Conservation (phyloP, 1,140 invertebrate species). For the Agrypnia vestita region DNA sequence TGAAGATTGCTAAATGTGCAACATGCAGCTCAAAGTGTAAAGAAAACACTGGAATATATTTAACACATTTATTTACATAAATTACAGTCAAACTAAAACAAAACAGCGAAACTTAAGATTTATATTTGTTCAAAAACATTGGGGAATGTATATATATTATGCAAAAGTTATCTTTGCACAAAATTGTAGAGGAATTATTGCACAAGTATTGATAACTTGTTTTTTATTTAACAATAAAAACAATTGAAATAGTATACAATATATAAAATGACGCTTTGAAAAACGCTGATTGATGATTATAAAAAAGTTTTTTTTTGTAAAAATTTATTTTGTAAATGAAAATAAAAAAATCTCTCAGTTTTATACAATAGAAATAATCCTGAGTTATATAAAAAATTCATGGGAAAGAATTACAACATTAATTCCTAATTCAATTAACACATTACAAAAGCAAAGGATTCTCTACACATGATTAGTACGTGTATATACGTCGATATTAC, state of each 20-base stretch:
- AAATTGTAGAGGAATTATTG: constrained; percentile 25
- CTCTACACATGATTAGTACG: constrained; percentile 25
- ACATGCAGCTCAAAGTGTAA: background rate
- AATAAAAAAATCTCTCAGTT: background rate
- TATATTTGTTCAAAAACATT: constrained; percentile 57
- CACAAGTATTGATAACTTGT: constrained; percentile 3
- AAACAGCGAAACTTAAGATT: constrained; percentile 57
- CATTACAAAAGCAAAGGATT: constrained; percentile 40
- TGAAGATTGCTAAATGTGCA: too few species aligned
- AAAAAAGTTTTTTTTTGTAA: constrained; percentile 7
- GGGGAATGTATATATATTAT: constrained; percentile 56
- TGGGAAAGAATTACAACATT: constrained; percentile 25
- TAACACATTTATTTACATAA: constrained; percentile 48
- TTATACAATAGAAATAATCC: constrained; percentile 3
- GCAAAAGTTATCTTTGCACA: constrained; percentile 49
- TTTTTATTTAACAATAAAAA: constrained; percentile 36
- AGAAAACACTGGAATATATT: constrained; percentile 25
- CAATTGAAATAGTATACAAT: background rate
- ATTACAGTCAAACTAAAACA: constrained; percentile 50
- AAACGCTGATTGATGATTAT: constrained; percentile 1
- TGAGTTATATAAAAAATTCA: constrained; percentile 2
- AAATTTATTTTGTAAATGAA: constrained; percentile 18
- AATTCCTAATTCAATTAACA: constrained; percentile 27
- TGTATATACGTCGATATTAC: constrained; percentile 23
- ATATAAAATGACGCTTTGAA: background rate